A percentile compares a stretch with the other conserved stretches of the same genome.
phyloP scores from a whole-genome alignment of 2,113 vertebrate species.

The Eolophus roseicapilla region DNA sequence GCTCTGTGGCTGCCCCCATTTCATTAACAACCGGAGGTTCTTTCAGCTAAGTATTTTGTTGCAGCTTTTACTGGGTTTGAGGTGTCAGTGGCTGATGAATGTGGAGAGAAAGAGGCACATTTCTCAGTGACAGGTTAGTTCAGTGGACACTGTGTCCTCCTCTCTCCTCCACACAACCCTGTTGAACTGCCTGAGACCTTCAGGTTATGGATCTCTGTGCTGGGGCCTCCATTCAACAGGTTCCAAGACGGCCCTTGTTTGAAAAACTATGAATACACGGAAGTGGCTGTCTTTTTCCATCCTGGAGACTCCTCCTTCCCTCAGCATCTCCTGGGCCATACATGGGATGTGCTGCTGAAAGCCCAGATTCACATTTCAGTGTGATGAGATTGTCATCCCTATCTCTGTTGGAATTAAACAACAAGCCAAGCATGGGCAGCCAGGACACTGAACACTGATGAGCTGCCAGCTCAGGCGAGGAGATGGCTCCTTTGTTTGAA shows the following conservation, averaged over 20 bases:
- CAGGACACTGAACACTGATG: not conserved
- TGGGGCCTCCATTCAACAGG: not conserved
- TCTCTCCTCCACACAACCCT: not conserved
- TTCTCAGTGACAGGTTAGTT: not conserved
- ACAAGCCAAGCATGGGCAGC: not conserved
- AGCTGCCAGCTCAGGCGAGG: not conserved
- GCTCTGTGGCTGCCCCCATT: not conserved
- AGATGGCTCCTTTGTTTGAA: not conserved
- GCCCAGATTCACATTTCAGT: not conserved
- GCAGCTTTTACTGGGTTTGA: not conserved
- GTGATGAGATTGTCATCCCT: constrained; percentile 11
- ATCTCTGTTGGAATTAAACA: constrained; percentile 28
- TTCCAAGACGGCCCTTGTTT: not conserved
- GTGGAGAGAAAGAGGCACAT: not conserved
- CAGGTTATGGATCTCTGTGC: not conserved
- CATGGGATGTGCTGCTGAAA: not conserved
- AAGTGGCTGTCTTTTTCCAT: not conserved
- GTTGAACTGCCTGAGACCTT: not conserved
- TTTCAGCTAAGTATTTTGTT: not conserved
- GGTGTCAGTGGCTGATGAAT: not conserved
- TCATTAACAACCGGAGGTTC: not conserved
- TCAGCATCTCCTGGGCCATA: not conserved
- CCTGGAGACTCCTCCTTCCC: not conserved
- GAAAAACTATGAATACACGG: not conserved
- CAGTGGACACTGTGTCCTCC: not conserved